These are phyloP conservation scores for Notarius quadriscutis DNA, from an alignment of 2,113 vertebrate species.

Conservation along the genomic window DNA sequence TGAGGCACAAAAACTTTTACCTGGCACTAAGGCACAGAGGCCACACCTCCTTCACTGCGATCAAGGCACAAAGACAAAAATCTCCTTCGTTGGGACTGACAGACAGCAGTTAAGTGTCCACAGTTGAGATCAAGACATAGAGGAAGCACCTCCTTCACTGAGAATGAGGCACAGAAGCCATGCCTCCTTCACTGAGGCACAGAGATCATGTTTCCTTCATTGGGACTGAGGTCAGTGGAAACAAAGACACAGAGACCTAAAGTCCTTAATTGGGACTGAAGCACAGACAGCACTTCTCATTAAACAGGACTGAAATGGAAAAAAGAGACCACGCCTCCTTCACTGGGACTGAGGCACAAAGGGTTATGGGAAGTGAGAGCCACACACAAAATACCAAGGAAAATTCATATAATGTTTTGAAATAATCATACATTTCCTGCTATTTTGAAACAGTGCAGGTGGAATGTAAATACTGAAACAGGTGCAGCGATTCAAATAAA, in stretches of 20 bases:
- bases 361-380: not conserved
- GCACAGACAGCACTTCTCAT: not conserved
- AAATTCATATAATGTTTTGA: not conserved
- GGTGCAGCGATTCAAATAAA: not conserved
- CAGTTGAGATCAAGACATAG: no score
- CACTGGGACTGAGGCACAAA: not conserved
- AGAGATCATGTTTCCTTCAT: not conserved
- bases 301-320: not conserved
- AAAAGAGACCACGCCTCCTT: not conserved
- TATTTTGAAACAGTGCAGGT: conserved; percentile 1
- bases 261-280: not conserved
- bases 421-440: not conserved
- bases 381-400: not conserved
- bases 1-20: not conserved
- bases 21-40: not conserved
- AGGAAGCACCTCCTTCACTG: not conserved
- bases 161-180: not conserved
- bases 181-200: not conserved
- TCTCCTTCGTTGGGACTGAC: not conserved
- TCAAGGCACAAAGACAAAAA: not conserved
- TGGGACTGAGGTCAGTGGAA: not conserved
- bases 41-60: not conserved
- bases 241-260: not conserved
- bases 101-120: not conserved
- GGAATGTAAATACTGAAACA: not conserved